Evolutionary conservation across 2,888 invertebrate species (phyloP).

Genomic region (Aplocera efformata): DNA sequence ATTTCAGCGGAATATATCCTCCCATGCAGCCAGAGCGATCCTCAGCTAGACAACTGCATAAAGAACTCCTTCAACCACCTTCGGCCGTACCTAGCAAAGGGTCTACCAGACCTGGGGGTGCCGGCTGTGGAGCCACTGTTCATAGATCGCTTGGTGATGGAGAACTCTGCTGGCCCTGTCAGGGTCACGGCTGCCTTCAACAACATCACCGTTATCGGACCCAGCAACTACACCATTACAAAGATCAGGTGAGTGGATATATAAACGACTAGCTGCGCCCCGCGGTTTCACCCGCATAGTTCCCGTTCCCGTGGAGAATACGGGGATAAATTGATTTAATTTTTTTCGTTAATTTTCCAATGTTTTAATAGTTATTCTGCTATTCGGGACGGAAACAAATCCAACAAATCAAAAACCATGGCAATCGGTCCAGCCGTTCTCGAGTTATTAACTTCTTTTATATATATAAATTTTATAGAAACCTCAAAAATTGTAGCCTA

Average conservation of each 20-base stretch:
- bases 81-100: constrained; percentile 84
- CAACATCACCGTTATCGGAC: constrained; percentile 88
- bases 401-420: no score
- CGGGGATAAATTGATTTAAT: no score
- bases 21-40: constrained; percentile 85
- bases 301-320: no score
- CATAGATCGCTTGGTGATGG: constrained; percentile 86
- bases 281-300: no score
- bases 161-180: constrained; percentile 88
- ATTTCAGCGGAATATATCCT: constrained; percentile 86
- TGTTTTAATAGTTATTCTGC: no score
- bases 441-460: no score
- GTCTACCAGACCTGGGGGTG: constrained; percentile 85
- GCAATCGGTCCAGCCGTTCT: no score
- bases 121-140: constrained; percentile 87
- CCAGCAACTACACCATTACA: constrained; percentile 86
- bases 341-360: no score
- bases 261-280: no score
- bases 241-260: constrained; percentile 82
- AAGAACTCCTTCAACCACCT: constrained; percentile 86
- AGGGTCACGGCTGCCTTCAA: constrained; percentile 86
- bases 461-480: no score
- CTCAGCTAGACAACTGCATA: constrained; percentile 83
- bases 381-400: no score
- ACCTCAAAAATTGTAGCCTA: no score